Evolutionary conservation across 2,888 invertebrate genomes (phyloP), one percentile per base, ranked within the genome.

Genomic region (Linnaemya vulpina): DNA sequence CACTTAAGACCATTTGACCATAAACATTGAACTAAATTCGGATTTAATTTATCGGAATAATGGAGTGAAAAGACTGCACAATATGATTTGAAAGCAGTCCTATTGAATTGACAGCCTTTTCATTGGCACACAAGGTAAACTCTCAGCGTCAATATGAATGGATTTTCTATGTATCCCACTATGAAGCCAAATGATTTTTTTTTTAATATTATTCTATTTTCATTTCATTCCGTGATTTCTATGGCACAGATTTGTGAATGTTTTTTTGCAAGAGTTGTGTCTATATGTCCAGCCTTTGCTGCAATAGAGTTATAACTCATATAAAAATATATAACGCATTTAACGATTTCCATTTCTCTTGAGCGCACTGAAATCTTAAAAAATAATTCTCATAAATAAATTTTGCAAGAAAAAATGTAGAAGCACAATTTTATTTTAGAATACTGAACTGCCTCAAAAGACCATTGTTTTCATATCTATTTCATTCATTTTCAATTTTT

Each of bases 1-100:
- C 89, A 90, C 89, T 89, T 88, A 89, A 89, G 89, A 86, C 87
- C 90, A 90, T 89, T 90, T 90, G 90, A 90, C 90, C 90, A 90
- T 90, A 90, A 90, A 89, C 88, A 90, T 89, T 90, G 90, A 89
- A 89, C 90, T 90, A 89, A 90, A 90, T 90, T 89, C 88, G 88
- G 88, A 90, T 89, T 89, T 89, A 90, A 90, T 90, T 90, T 90
- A 88, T 89, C 87, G 90, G 88, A 89, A 90, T 89, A 90, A 90
- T 90, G 88, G 89, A 89, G 87, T 71, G 73, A 67, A 82, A 63
- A 79, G 53, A 35, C 68, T 70, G 76, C 67, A 80, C 38, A 83
- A 78, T 85, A 62, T 65, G 68, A 53, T 68, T 67, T 67, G 46
- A 62, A 68, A 49, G 62, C 62, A 49, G 22, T 7, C 43, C 35